A percentile compares a stretch with the other conserved stretches of the same genome.
Conservation (phyloP, 1,140 invertebrate species). For the Diorhabda carinulata region DNA sequence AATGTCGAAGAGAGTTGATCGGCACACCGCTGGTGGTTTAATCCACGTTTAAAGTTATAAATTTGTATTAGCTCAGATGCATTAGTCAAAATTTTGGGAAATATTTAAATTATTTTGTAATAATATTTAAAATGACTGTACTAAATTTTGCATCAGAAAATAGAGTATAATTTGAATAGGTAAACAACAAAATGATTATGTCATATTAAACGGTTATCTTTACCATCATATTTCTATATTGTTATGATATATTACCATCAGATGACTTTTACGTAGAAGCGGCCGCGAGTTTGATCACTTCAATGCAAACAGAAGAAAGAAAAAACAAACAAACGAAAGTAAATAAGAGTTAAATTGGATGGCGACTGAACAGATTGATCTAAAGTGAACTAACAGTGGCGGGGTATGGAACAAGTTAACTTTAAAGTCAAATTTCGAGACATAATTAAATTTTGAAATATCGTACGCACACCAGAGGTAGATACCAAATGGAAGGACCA, state of each 20-base stretch:
- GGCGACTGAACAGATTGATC: constrained; percentile 9
- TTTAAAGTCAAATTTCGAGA: not conserved
- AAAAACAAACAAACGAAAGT: constrained; percentile 13
- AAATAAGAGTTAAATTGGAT: constrained; percentile 6
- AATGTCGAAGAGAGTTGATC: no score
- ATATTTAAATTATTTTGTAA: no score
- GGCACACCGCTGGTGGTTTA: no score
- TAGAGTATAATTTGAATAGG: not conserved
- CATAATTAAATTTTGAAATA: no score
- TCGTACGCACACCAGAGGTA: constrained; percentile 5
- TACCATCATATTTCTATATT: constrained; percentile 10
- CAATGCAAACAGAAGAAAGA: not conserved
- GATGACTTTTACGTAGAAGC: not conserved
- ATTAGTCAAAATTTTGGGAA: no score
- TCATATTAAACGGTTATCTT: constrained; percentile 19
- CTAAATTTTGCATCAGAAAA: no score
- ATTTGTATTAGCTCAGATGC: no score
- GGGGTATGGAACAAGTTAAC: not conserved
- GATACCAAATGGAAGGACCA: not conserved
- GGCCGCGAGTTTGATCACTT: not conserved
- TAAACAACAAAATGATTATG: constrained; percentile 11
- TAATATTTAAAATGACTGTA: no score
- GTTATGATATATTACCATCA: constrained; percentile 20
- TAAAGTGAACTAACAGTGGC: constrained; percentile 5
- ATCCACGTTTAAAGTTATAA: no score